These are phyloP conservation scores for Sturmia bella DNA, from an alignment of 2,888 invertebrate genomes.

Conservation along the genomic window DNA sequence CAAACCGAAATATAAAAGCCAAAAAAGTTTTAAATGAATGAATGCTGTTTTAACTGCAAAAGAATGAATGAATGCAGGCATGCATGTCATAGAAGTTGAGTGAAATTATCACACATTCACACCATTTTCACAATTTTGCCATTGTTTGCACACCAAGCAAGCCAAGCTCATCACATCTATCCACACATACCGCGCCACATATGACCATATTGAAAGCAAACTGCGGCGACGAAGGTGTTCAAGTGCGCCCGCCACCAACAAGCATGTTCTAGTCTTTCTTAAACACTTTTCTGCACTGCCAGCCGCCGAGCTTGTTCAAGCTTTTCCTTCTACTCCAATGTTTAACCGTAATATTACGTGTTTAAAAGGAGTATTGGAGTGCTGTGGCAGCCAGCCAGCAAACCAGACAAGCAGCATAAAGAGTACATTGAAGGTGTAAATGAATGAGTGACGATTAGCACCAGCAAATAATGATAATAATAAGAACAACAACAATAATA, in stretches of 20 bases:
- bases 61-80: conserved; percentile 56
- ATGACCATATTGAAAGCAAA: conserved; percentile 10
- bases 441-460: conserved; percentile 71
- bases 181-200: conserved; percentile 10
- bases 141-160: conserved; percentile 58
- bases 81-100: conserved; percentile 72
- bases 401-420: conserved; percentile 48
- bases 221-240: conserved; percentile 34
- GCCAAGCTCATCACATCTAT: not conserved
- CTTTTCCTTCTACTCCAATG: conserved; percentile 27
- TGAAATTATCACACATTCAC: conserved; percentile 75
- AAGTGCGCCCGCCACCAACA: conserved; percentile 29
- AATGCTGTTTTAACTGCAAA: too few species aligned
- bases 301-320: conserved; percentile 34
- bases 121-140: conserved; percentile 72
- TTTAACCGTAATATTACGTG: conserved; percentile 63
- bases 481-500: conserved; percentile 44
- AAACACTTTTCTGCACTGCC: not conserved
- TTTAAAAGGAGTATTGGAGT: conserved; percentile 50
- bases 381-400: conserved; percentile 32
- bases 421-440: conserved; percentile 68
- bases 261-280: conserved; percentile 24
- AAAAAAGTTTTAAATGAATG: conserved; percentile 52
- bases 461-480: conserved; percentile 68
- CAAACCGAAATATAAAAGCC: conserved; percentile 42